These are phyloP conservation scores for Todiramphus chloris DNA, from an alignment of 2,113 vertebrate species.

Conservation along the genomic window DNA sequence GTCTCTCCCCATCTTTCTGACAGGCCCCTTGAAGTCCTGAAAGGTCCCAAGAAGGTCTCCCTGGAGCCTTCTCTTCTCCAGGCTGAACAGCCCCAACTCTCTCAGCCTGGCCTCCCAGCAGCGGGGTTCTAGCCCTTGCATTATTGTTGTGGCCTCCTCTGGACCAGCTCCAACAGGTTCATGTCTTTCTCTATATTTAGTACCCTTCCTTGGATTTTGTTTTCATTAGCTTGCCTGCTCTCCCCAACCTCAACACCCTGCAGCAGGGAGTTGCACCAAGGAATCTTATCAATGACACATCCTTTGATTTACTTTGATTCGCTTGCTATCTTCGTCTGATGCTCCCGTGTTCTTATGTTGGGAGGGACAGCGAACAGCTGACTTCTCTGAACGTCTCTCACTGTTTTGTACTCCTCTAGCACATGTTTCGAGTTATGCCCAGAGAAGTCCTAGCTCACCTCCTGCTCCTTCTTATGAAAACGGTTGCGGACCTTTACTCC, in stretches of 20 bases:
- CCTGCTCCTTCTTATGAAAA: neutral
- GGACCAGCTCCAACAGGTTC: neutral
- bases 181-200: neutral
- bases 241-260: neutral
- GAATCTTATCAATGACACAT: fast-evolving
- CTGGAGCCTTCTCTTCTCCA: neutral
- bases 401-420: neutral
- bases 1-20: neutral
- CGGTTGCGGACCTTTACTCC: neutral
- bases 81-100: neutral
- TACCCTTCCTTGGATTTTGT: neutral
- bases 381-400: neutral
- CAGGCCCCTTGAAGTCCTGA: too few relatives aligned
- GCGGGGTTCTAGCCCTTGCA: neutral
- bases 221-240: neutral
- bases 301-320: neutral
- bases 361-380: neutral
- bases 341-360: neutral
- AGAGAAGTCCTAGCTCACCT: neutral
- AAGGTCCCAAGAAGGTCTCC: neutral
- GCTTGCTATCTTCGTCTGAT: neutral
- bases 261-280: neutral
- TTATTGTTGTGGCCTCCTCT: neutral
- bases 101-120: neutral
- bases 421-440: neutral